Evolutionary conservation across 2,113 vertebrate species (phyloP).

Genomic region (Lasiurus borealis): DNA sequence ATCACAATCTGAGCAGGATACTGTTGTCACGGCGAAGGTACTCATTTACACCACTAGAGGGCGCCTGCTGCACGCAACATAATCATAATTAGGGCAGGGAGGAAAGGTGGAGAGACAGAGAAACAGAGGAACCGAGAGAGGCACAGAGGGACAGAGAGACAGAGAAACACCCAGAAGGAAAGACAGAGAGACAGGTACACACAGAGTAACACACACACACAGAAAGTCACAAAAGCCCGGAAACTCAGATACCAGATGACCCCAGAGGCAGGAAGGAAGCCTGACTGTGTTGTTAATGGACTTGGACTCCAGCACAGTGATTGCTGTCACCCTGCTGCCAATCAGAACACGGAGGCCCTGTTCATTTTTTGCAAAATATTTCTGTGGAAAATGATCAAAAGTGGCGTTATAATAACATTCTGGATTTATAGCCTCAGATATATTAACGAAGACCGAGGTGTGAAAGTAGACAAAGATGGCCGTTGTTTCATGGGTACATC

Average conservation of each 20-base stretch:
- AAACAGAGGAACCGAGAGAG: no score
- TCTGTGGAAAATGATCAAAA: neutral
- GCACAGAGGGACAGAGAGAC: neutral
- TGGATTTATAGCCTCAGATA: no score
- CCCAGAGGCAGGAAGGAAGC: neutral
- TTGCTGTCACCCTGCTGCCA: rapidly evolving
- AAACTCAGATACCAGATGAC: neutral
- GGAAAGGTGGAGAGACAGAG: no score
- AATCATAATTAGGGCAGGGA: rapidly evolving
- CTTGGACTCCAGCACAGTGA: rapidly evolving
- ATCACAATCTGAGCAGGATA: rapidly evolving
- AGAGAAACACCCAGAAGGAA: neutral
- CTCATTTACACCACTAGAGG: constrained; percentile 43
- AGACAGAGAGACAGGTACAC: neutral
- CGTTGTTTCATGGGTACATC: no score
- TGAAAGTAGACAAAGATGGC: neutral
- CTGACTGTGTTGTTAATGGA: no score
- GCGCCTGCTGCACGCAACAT: neutral
- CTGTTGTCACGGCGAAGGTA: rapidly evolving
- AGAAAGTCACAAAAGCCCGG: neutral
- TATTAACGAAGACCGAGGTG: neutral
- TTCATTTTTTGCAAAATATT: no score
- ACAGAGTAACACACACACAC: neutral
- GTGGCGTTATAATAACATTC: neutral
- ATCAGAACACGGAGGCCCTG: rapidly evolving